Conservation (phyloP, 2,797 vertebrate genomes). For the Pygocentrus nattereri region DNA sequence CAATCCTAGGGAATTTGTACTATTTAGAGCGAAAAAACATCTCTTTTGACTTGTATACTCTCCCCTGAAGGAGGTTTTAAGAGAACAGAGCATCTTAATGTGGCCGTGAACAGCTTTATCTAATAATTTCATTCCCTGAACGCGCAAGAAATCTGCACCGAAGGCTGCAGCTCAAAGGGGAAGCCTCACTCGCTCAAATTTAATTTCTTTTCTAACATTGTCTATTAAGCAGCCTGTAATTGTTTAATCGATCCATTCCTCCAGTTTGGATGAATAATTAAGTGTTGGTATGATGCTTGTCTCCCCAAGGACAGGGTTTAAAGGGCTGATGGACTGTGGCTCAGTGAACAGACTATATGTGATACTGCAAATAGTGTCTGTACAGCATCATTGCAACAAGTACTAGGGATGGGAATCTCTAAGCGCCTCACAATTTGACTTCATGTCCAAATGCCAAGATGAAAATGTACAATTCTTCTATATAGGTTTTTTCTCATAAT, state of each 20-base stretch:
- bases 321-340: constrained; percentile 42
- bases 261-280: constrained; percentile 56
- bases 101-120: constrained; percentile 47
- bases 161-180: constrained; percentile 46
- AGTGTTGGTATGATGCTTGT: constrained; percentile 31
- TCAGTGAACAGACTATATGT: constrained; percentile 28
- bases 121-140: constrained; percentile 29
- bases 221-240: constrained; percentile 51
- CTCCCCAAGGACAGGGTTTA: constrained; percentile 38
- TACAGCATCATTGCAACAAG: not conserved
- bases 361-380: not conserved
- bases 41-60: constrained; percentile 44
- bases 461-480: too few relatives aligned
- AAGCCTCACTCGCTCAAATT: constrained; percentile 32
- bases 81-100: constrained; percentile 40
- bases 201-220: constrained; percentile 38
- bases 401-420: not conserved
- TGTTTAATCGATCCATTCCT: constrained; percentile 57
- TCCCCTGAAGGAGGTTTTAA: constrained; percentile 12
- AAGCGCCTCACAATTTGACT: not conserved
- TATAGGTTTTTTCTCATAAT: too few relatives aligned
- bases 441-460: not conserved
- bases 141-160: constrained; percentile 20
- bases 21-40: constrained; percentile 55
- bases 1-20: constrained; percentile 57